A percentile compares a stretch with the other conserved stretches of the same genome.
Conservation (phyloP, 64 coral and sea anemone species). For the Porites australiensis region DNA sequence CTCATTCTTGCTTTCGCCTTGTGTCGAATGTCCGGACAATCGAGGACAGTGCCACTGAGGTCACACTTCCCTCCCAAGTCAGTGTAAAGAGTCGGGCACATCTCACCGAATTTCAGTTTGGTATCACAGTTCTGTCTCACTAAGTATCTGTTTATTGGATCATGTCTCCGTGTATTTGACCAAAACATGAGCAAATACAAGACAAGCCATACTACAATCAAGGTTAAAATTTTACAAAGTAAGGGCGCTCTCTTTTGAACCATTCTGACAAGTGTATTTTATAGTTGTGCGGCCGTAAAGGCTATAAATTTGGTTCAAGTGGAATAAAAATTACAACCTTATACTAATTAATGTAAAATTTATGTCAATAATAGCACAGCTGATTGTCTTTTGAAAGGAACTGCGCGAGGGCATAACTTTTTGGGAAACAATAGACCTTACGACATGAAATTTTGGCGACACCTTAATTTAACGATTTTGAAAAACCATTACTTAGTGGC, state of each 20-base stretch:
- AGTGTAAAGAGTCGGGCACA: conserved; percentile 41
- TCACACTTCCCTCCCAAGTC: conserved; percentile 42
- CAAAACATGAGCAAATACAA: not conserved
- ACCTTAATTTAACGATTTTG: conserved; percentile 70
- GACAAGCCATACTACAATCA: not conserved
- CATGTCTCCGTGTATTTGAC: not conserved
- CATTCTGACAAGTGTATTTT: not conserved
- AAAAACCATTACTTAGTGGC: no score
- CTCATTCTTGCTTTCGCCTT: conserved; percentile 8
- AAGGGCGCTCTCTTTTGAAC: not conserved
- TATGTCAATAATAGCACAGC: no score
- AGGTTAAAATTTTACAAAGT: not conserved
- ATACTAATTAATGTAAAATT: no score
- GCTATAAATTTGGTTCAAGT: no score
- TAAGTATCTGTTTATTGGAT: conserved; percentile 38
- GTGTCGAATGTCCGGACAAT: conserved; percentile 59
- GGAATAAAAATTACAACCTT: no score
- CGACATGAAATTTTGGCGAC: conserved; percentile 68
- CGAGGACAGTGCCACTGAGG: not conserved
- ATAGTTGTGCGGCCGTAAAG: no score
- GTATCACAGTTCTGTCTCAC: conserved; percentile 2
- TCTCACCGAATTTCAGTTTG: conserved; percentile 36
- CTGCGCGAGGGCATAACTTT: no score
- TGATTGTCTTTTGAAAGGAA: no score
- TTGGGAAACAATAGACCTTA: no score